Evolutionary conservation across 1,140 invertebrate species (phyloP).

Genomic region (Bombus consobrinus): DNA sequence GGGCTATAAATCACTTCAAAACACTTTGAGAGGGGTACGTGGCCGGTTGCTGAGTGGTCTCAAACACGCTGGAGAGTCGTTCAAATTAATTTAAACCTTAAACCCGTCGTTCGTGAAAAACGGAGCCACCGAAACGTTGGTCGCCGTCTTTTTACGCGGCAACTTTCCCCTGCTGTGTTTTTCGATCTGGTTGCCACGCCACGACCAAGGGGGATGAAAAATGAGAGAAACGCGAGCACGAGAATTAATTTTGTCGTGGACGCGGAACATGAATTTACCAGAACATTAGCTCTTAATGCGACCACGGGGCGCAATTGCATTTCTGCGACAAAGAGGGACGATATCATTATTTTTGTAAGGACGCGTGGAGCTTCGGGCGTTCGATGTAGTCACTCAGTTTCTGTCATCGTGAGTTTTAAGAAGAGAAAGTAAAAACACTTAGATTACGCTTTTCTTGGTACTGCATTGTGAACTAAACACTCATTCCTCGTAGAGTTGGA

Average conservation of each 20-base stretch:
- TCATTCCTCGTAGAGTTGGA: too few species aligned
- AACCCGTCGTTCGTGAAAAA: background rate
- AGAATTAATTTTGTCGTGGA: conserved; percentile 21
- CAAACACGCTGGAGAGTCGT: background rate
- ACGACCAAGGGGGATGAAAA: background rate
- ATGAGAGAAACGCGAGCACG: background rate
- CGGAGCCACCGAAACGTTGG: conserved; percentile 13
- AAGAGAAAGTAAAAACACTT: too few species aligned
- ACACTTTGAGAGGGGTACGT: background rate
- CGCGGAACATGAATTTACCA: conserved; percentile 8
- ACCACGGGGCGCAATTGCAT: background rate
- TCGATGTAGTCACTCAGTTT: background rate
- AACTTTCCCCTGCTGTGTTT: background rate
- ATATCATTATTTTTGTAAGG: background rate
- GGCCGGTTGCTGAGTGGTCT: background rate
- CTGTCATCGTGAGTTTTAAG: background rate
- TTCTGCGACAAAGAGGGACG: background rate
- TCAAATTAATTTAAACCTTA: conserved; percentile 32
- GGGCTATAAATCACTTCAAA: background rate
- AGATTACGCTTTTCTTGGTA: background rate
- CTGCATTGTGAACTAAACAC: too few species aligned
- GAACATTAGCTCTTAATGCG: background rate
- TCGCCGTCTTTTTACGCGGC: background rate
- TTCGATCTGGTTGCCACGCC: conserved; percentile 1
- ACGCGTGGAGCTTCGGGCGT: background rate